Conservation (phyloP, 2,113 vertebrate species). For the Desmodus rotundus region DNA sequence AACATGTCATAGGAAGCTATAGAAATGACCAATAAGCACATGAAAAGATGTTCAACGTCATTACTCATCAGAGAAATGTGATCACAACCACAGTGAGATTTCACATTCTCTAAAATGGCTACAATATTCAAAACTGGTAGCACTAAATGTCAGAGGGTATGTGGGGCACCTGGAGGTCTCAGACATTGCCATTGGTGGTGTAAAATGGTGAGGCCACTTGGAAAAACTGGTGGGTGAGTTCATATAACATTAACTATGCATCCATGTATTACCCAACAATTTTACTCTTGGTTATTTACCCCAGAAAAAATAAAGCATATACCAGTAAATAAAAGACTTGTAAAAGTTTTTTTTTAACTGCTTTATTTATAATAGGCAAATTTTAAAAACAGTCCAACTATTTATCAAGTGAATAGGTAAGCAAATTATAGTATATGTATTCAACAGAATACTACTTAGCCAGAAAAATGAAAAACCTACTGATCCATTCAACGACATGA, state of each 20-base stretch:
- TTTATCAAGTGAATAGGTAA: not conserved
- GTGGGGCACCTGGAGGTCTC: not conserved
- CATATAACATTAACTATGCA: not conserved
- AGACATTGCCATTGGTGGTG: fast-evolving
- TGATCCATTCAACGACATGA: not conserved
- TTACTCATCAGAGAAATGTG: not conserved
- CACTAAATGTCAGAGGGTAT: too few species aligned
- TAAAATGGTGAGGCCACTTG: not conserved
- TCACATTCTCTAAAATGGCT: not conserved
- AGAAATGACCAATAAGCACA: not conserved
- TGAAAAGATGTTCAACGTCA: not conserved
- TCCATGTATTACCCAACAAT: not conserved
- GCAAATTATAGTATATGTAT: not conserved
- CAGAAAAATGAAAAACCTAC: not conserved
- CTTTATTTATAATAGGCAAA: not conserved
- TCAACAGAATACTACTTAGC: not conserved
- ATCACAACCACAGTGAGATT: not conserved
- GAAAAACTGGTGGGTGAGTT: not conserved
- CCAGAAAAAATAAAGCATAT: not conserved
- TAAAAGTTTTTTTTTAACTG: not conserved
- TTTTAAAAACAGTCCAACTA: not conserved
- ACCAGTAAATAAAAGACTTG: not conserved
- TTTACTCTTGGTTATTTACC: not conserved
- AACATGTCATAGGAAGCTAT: not conserved
- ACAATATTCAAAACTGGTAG: not conserved